phyloP scores from a whole-genome alignment of 2,888 invertebrate genomes.

The Morpho deidamia region DNA sequence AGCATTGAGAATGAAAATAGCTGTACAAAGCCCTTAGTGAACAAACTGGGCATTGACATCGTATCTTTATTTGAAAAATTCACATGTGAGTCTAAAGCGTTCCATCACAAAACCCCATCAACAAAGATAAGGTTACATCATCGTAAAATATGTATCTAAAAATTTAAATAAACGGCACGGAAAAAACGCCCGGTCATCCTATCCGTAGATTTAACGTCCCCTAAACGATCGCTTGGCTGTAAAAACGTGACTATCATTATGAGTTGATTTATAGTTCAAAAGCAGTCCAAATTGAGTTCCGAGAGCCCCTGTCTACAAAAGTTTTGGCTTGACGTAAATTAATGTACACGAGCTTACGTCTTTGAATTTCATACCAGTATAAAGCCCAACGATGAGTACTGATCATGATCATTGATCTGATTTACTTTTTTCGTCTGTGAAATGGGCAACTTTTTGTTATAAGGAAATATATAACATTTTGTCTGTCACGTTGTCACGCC shows the following conservation, averaged over 20 bases:
- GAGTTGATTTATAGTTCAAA: constrained; percentile 27
- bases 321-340: constrained; percentile 15
- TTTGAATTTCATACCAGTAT: too few species aligned
- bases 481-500: too few species aligned
- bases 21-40: not conserved
- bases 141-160: constrained; percentile 11
- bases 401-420: too few species aligned
- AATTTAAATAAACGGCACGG: constrained; percentile 22
- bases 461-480: too few species aligned
- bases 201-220: constrained; percentile 8
- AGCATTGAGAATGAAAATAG: too few species aligned
- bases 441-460: too few species aligned
- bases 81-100: not conserved
- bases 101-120: not conserved
- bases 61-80: too few species aligned
- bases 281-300: constrained; percentile 17
- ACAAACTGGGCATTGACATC: too few species aligned
- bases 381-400: too few species aligned
- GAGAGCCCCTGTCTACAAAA: constrained; percentile 18
- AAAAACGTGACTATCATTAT: constrained; percentile 30
- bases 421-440: too few species aligned
- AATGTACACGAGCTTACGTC: not conserved
- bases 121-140: not conserved
- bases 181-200: constrained; percentile 20
- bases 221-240: constrained; percentile 13